Base-by-base conservation (phyloP, 2,113 vertebrate species). In the Rhizomys pruinosus region DNA sequence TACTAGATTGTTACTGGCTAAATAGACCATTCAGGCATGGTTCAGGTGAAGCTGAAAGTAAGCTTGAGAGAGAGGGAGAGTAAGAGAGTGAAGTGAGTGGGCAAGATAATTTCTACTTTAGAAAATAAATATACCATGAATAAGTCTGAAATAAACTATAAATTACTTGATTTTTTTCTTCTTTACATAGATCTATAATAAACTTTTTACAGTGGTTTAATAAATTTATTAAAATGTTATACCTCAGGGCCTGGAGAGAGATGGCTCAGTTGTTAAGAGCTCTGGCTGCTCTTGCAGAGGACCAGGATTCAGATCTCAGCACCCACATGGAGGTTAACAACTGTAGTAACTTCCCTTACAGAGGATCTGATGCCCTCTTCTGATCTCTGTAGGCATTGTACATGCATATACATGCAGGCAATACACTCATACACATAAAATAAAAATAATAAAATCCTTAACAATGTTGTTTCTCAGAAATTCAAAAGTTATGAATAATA, bases 31-130 rank as follows among this genome's bases (percentile, higher is more conserved):
- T 82, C 29, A 89, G 57, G 42, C 37, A 89, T 42, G 23, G n/a
- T 69, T 78, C 66, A 89, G 86, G 64, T 64, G 32, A 91, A 72
- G 19, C 37, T 66, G 27, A 72, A 29, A 79, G 1, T 86, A 77
- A 78, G 42, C 64, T 92, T 22, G 61, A 69, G 89, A 73, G 81
- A 90, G 47, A 79, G 8, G 23, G 37, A 80, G 39, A 32, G 27
- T 12, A 25, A 47, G 34, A 17, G 16, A 72, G 5, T 27, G 11
- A 55, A 44, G 55, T 66, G 27, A 92, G 52, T 87, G 29, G n/a
- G 19, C 37, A 68, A 64, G 91, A 55, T 19, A 72, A 34, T 94
- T 93, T 88, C 37, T 82, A 68, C 13, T 89, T 93, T 47, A 92
- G 44, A 79, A 81, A 84, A 89, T 39, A 89, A 76, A 87, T 25